Evolutionary conservation across 2,888 invertebrate genomes (phyloP), one percentile per base, ranked within the genome.

Genomic region (Pyrochroa serraticornis): DNA sequence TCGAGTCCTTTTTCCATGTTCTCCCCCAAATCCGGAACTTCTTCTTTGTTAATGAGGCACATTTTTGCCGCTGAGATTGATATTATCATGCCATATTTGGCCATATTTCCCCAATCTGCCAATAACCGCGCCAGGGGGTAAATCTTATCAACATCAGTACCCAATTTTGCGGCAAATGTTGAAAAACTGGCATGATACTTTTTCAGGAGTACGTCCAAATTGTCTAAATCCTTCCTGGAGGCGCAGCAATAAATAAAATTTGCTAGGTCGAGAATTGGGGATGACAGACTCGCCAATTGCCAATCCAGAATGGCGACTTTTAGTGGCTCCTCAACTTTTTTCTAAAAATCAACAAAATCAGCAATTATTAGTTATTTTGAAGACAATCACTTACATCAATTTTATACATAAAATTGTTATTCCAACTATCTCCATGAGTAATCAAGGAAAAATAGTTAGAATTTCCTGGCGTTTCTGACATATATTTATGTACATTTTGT

Each of bases 231-330:
- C 6, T 70, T 64, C 31, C 69, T 70, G 2, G 67, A 59, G 7
- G 69, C 66, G 36, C 72, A 73, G 2, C 71, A 70, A 54, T 72
- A 77, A 7, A 79, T 61, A 57, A 73, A 68, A 54, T 77, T 75
- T 1, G 73, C 61, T 36, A 79, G 44, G 52, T 79, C 79, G 30
- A 66, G 50, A 1, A 68, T 72, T 0, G 73, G 73, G 6, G 71
- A 65, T 3, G 58, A 63, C 2, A 61, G 45, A 42, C 64, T 59
- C 8, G 61, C n/a, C 5, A 68, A 22, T 58, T 74, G 74, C 60
- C 68, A 72, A 14, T 73, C 72, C 7, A 74, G 13, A 9, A 67
- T 22, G 5, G 22, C 22, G 22, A 22, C 22, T 5, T 5, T 22
- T 22, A 22, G 5, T 3, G 22, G 22, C 5, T 22, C 30, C 1